A percentile compares a stretch with the other conserved stretches of the same genome.
These are phyloP conservation scores for Zophobas morio DNA, from an alignment of 1,140 invertebrate species.

Conservation along the genomic window DNA sequence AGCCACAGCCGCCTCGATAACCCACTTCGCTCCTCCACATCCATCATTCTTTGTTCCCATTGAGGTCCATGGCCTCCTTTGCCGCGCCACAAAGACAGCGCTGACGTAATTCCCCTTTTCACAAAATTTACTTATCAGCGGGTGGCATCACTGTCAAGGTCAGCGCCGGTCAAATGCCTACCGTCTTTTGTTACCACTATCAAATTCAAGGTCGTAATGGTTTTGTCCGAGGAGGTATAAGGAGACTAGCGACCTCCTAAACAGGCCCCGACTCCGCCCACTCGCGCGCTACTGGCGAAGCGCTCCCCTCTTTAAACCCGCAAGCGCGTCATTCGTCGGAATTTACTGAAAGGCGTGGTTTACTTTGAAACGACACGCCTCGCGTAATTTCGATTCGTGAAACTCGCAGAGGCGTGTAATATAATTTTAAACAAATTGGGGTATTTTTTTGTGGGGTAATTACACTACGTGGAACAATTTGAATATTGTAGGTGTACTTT, in stretches of 20 bases:
- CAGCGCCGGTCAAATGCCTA: constrained; percentile 25
- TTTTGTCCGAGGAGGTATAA: constrained; percentile 40
- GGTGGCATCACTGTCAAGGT: constrained; percentile 33
- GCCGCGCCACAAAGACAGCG: not conserved
- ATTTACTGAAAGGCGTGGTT: not conserved
- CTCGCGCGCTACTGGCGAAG: not conserved
- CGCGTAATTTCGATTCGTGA: not conserved
- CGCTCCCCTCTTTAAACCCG: not conserved
- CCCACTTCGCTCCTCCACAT: not conserved
- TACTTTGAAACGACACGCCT: not conserved
- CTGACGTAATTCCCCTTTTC: constrained; percentile 21
- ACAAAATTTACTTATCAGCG: constrained; percentile 16
- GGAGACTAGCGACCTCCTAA: constrained; percentile 23
- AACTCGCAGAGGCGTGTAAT: not conserved
- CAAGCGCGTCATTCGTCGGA: not conserved
- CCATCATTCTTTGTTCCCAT: constrained; percentile 4
- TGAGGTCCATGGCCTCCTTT: constrained; percentile 26
- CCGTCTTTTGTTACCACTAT: constrained; percentile 37
- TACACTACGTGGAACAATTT: not conserved
- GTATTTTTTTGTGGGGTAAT: constrained; percentile 22
- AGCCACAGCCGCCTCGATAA: not conserved
- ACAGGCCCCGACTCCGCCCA: not conserved
- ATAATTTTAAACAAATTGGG: constrained; percentile 13
- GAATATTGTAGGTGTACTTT: not conserved
- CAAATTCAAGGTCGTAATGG: constrained; percentile 43